Percentiles rank a stretch among this genome's conserved stretches.
phyloP scores from a whole-genome alignment of 2,113 vertebrate species.

The Neolamprologus longior region DNA sequence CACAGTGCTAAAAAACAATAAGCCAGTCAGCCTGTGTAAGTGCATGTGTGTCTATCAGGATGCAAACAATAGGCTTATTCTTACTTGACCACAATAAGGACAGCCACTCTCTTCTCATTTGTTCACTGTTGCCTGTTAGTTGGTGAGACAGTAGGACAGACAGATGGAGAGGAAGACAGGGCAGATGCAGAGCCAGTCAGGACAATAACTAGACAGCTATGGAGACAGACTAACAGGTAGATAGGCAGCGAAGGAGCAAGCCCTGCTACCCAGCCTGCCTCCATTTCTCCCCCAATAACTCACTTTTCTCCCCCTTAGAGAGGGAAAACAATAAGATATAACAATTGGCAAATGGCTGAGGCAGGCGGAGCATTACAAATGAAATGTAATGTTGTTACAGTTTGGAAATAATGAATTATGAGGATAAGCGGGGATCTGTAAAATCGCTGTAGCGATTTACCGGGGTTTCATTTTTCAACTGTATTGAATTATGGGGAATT shows the following conservation, averaged over 20 bases:
- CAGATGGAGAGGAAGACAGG: neutral
- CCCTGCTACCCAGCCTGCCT: slow-evolving; percentile 15
- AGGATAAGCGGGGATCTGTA: slow-evolving; percentile 66
- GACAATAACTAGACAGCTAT: neutral
- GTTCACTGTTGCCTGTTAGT: neutral
- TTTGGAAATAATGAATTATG: slow-evolving; percentile 71
- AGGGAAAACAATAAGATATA: slow-evolving; percentile 65
- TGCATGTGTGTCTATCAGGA: neutral
- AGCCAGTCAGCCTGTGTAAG: slow-evolving; percentile 25
- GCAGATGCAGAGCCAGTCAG: neutral
- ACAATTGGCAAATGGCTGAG: slow-evolving; percentile 65
- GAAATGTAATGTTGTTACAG: slow-evolving; percentile 69
- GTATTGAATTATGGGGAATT: slow-evolving; percentile 69
- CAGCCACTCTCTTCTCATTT: slow-evolving; percentile 13
- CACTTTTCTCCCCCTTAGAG: slow-evolving; percentile 55
- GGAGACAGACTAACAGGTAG: slow-evolving; percentile 4
- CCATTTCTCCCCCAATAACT: slow-evolving; percentile 51
- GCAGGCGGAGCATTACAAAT: slow-evolving; percentile 66
- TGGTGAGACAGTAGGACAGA: neutral
- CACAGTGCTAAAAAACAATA: slow-evolving; percentile 62
- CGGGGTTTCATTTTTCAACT: slow-evolving; percentile 67
- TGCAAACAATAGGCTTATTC: slow-evolving; percentile 49
- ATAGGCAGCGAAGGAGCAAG: neutral
- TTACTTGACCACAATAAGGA: slow-evolving; percentile 26
- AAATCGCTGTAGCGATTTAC: slow-evolving; percentile 67